Conservation (phyloP, 1,140 invertebrate genomes). For the Tetramorium simillimum region DNA sequence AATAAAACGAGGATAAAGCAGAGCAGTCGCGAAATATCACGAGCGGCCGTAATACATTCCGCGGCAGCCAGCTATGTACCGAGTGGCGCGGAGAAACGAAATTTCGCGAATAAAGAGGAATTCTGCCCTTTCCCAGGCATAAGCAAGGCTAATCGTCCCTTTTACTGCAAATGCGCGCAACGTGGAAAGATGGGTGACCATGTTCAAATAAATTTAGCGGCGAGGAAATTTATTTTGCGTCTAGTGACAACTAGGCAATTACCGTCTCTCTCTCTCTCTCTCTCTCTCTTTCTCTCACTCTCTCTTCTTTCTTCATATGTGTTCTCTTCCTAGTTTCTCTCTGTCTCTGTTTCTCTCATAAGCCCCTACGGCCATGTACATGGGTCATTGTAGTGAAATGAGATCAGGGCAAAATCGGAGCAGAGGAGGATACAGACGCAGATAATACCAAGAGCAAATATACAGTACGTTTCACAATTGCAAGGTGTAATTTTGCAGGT, state of each 20-base stretch:
- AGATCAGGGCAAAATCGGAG: neutral
- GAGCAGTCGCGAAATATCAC: conserved; percentile 16
- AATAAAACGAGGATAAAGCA: conserved; percentile 23
- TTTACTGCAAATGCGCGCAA: neutral
- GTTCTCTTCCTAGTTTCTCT: neutral
- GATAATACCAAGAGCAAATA: neutral
- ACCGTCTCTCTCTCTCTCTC: neutral
- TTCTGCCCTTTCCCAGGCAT: neutral
- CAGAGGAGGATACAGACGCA: neutral
- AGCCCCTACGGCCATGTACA: conserved; percentile 16
- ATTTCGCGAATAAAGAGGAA: neutral
- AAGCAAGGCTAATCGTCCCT: conserved; percentile 21
- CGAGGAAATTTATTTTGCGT: conserved; percentile 52
- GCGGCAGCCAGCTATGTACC: conserved; percentile 11
- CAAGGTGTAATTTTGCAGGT: neutral
- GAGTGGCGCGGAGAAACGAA: conserved; percentile 20
- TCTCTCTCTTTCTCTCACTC: neutral
- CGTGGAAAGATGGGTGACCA: conserved; percentile 26
- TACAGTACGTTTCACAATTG: neutral
- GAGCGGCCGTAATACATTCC: conserved; percentile 26
- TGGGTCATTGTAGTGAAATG: conserved; percentile 27
- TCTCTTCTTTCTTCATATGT: neutral
- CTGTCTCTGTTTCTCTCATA: neutral
- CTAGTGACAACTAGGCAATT: conserved; percentile 36
- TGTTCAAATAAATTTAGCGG: conserved; percentile 44